Evolutionary conservation across 2,113 vertebrate species (phyloP), one percentile per base, ranked within the genome.

Genomic region (Rhipidura dahli): DNA sequence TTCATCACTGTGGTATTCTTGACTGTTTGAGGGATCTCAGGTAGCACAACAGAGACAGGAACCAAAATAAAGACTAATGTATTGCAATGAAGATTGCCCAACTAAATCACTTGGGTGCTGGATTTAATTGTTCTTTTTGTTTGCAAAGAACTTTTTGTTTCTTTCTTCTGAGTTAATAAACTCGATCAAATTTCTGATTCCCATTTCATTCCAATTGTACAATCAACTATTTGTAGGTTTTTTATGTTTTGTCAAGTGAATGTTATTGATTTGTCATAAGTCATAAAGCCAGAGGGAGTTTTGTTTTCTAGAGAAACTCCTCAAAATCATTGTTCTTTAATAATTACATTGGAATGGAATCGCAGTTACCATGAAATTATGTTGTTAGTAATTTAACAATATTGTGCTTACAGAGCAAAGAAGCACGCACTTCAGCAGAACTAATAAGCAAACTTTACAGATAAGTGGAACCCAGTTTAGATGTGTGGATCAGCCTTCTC

Each of bases 1-100:
- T 95, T 95, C 83, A 89, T 88, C 89, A 87, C 89, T 96, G 68
- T 85, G 88, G 45, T 53, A 79, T 83, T 95, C 66, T 93, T 94
- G 72, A 65, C 63, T 88, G 10, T 39, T 33, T 90, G 83, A 79
- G 24, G 80, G 66, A 78, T 87, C 73, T 96, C 75, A 86, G 56
- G 40, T 94, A 97, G 75, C 31, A 96, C 28, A 49, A 88, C 54
- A 69, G 53, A 89, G 63, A 73, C 89, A 83, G 79, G 94, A 92
- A 89, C 37, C 53, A 84, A 93, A 92, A 90, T 77, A 72, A 88
- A 89, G 37, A 44, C 30, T 63, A 73, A 65, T 1, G 0, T 59
- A 24, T n/a, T 66, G 5, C 31, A 91, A 70, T 39, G 60, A 49
- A 20, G 24, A 65, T 66, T 77, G 11, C 22, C 15, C 69, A 81